phyloP scores from a whole-genome alignment of 2,113 vertebrate genomes.

The Macrotis lagotis region DNA sequence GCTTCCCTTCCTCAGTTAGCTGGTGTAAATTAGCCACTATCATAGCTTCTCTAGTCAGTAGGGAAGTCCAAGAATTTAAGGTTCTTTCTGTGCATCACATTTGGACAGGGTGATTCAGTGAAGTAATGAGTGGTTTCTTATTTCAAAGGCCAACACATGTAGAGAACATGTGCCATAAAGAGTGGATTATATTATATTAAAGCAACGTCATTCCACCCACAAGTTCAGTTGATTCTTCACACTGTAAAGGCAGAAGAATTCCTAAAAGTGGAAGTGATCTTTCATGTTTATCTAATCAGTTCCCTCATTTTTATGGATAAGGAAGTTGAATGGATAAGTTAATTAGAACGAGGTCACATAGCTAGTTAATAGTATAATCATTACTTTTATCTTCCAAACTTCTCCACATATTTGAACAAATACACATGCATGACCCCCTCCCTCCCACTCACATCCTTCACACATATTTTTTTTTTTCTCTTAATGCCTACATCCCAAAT shows the following conservation, averaged over 20 bases:
- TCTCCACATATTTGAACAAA: neutral
- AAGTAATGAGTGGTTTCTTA: conserved; percentile 27
- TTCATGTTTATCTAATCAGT: neutral
- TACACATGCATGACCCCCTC: neutral
- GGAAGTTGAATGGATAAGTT: neutral
- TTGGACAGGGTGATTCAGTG: conserved; percentile 57
- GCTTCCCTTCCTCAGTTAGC: conserved; percentile 49
- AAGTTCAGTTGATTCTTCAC: conserved; percentile 28
- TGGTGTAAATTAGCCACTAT: conserved; percentile 47
- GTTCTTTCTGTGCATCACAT: conserved; percentile 32
- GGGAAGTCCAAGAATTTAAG: neutral
- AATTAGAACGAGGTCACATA: neutral
- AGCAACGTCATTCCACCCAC: conserved; percentile 9
- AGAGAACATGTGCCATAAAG: neutral
- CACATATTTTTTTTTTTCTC: neutral
- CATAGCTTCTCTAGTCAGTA: neutral
- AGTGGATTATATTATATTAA: conserved; percentile 39
- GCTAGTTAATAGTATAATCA: neutral
- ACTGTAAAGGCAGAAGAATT: neutral
- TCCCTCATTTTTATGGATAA: neutral
- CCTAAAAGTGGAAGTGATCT: neutral
- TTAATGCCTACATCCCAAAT: neutral
- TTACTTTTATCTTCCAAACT: neutral
- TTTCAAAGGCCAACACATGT: conserved; percentile 48
- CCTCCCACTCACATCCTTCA: neutral